Evolutionary conservation across 2,797 vertebrate species (phyloP).

Genomic region (Micrastur ruficollis): DNA sequence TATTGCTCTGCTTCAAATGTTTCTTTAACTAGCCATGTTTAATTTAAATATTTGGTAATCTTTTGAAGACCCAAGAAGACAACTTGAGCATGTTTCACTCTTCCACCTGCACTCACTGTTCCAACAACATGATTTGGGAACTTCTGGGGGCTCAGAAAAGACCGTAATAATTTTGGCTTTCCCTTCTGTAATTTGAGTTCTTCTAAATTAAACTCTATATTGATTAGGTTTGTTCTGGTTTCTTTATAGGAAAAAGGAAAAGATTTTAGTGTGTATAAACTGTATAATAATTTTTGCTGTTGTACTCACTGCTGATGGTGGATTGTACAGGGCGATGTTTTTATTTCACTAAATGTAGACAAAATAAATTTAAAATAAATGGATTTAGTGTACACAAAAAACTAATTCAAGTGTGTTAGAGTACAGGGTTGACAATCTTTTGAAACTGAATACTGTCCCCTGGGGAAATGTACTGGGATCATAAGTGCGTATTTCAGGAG

Average conservation of each 20-base stretch:
- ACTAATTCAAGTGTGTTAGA: conserved; percentile 77
- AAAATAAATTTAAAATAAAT: conserved; percentile 84
- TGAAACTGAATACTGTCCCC: conserved; percentile 62
- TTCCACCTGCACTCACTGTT: conserved; percentile 74
- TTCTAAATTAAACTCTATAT: conserved; percentile 81
- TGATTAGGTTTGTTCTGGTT: conserved; percentile 78
- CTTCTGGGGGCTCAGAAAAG: conserved; percentile 76
- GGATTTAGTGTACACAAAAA: conserved; percentile 76
- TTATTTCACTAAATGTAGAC: conserved; percentile 98
- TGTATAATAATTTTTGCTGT: conserved; percentile 96
- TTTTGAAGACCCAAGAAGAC: conserved; percentile 73
- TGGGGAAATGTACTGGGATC: conserved; percentile 62
- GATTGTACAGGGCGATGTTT: conserved; percentile 99
- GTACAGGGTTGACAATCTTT: conserved; percentile 75
- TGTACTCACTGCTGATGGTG: conserved; percentile 95
- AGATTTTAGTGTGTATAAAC: conserved; percentile 97
- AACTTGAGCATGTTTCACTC: conserved; percentile 84
- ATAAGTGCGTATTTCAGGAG: conserved; percentile 61
- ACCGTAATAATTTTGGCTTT: conserved; percentile 71
- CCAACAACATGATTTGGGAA: conserved; percentile 72
- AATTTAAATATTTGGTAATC: conserved; percentile 73
- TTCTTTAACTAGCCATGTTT: conserved; percentile 73
- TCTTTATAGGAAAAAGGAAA: conserved; percentile 80
- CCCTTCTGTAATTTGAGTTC: conserved; percentile 81
- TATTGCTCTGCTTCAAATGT: conserved; percentile 72